phyloP scores from a whole-genome alignment of 2,888 invertebrate genomes.

The Tenodera sinensis region DNA sequence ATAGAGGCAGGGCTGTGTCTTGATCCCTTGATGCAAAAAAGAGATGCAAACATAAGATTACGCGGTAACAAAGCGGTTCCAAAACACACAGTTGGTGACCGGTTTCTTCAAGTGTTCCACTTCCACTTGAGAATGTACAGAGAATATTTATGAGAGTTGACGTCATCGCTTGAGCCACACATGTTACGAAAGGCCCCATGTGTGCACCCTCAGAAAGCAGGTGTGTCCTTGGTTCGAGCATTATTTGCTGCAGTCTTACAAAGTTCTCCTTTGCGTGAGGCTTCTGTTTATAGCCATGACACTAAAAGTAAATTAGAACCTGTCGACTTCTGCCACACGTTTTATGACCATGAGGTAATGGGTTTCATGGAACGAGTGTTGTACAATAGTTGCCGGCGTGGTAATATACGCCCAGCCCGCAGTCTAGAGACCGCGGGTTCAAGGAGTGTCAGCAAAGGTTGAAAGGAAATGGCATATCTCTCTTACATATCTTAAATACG shows the following conservation, averaged over 20 bases:
- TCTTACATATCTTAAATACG: too few relatives aligned
- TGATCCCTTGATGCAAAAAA: neutral
- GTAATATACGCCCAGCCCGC: neutral
- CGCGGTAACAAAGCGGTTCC: neutral
- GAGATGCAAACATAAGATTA: neutral
- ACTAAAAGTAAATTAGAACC: neutral
- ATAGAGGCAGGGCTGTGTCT: too few relatives aligned
- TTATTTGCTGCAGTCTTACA: neutral
- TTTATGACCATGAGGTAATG: neutral
- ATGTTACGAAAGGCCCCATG: neutral
- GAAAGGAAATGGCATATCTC: too few relatives aligned
- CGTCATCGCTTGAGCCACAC: neutral
- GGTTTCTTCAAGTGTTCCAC: neutral
- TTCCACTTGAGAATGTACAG: neutral
- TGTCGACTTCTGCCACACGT: neutral
- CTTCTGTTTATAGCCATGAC: neutral
- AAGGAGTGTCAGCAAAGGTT: too few relatives aligned
- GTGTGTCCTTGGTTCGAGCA: neutral
- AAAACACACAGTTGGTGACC: neutral
- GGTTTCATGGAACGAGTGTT: neutral
- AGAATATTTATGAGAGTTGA: constrained; percentile 1
- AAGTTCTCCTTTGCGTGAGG: neutral
- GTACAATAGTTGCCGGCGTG: neutral
- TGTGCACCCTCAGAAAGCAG: neutral
- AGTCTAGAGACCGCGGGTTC: too few relatives aligned